phyloP scores from a whole-genome alignment of 2,888 invertebrate genomes.

The Alentia gelatinosa region DNA sequence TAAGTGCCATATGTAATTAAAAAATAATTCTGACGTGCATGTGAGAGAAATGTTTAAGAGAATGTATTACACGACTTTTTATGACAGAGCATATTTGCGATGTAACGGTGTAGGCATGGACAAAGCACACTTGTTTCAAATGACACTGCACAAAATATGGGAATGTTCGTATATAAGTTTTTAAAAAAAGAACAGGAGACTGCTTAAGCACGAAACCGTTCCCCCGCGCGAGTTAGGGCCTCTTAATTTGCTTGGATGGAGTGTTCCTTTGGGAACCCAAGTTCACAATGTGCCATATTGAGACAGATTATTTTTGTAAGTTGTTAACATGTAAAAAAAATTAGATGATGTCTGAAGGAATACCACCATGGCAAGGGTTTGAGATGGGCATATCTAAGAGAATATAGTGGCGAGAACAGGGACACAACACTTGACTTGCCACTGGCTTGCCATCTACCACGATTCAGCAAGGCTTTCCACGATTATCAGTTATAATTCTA shows the following conservation, averaged over 20 bases:
- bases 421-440: background rate
- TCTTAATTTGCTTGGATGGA: slow-evolving; percentile 30
- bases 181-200: background rate
- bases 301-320: slow-evolving; percentile 52
- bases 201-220: background rate
- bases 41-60: slow-evolving; percentile 21
- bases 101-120: slow-evolving; percentile 39
- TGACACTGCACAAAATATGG: slow-evolving; percentile 10
- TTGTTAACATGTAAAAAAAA: slow-evolving; percentile 7
- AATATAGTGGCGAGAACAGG: background rate
- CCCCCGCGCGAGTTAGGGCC: background rate
- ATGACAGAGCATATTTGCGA: slow-evolving; percentile 20
- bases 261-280: slow-evolving; percentile 35
- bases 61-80: background rate
- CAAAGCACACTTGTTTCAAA: slow-evolving; percentile 12
- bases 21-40: slow-evolving; percentile 40
- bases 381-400: slow-evolving; percentile 27
- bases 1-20: slow-evolving; percentile 52
- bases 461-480: slow-evolving; percentile 25
- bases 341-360: slow-evolving; percentile 2
- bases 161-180: slow-evolving; percentile 32
- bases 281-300: slow-evolving; percentile 52
- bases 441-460: slow-evolving; percentile 34
- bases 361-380: background rate
- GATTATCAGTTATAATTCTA: background rate